Conservation (phyloP, 2,888 invertebrate genomes). For the Carterocephalus palaemon region DNA sequence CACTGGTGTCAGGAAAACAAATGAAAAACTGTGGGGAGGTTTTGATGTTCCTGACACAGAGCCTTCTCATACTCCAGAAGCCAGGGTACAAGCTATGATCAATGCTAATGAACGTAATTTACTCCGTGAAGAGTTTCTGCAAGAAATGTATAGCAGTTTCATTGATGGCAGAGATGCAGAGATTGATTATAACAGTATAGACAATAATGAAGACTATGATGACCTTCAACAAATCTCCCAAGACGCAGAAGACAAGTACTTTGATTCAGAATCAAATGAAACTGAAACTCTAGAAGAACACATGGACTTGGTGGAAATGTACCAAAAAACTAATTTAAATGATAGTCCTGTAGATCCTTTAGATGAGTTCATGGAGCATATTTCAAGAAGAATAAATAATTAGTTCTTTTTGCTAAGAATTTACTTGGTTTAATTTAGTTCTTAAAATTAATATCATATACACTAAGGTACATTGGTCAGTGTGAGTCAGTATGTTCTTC, state of each 20-base stretch:
- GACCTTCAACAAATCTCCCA: constrained; percentile 81
- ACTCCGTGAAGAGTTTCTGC: constrained; percentile 88
- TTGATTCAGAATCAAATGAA: constrained; percentile 89
- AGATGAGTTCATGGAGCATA: constrained; percentile 85
- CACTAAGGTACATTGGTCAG: no score
- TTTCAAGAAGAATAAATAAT: constrained; percentile 58
- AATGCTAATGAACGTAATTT: constrained; percentile 81
- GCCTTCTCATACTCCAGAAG: constrained; percentile 49
- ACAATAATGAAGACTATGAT: constrained; percentile 89
- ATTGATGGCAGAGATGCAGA: constrained; percentile 88
- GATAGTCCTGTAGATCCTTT: constrained; percentile 80
- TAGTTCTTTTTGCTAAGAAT: no score
- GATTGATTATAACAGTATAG: constrained; percentile 90
- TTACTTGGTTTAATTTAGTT: no score
- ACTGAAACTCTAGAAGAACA: constrained; percentile 64
- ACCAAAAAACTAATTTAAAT: constrained; percentile 45
- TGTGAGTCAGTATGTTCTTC: no score
- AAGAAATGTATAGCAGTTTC: constrained; percentile 91
- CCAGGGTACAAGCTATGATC: constrained; percentile 58
- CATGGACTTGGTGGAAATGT: constrained; percentile 59
- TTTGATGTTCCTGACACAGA: constrained; percentile 69
- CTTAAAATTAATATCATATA: no score
- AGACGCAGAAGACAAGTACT: constrained; percentile 94
- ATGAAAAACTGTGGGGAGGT: constrained; percentile 73
- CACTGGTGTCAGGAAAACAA: constrained; percentile 28